Conservation (phyloP, 1,140 invertebrate species). For the Pseudoatta argentina region DNA sequence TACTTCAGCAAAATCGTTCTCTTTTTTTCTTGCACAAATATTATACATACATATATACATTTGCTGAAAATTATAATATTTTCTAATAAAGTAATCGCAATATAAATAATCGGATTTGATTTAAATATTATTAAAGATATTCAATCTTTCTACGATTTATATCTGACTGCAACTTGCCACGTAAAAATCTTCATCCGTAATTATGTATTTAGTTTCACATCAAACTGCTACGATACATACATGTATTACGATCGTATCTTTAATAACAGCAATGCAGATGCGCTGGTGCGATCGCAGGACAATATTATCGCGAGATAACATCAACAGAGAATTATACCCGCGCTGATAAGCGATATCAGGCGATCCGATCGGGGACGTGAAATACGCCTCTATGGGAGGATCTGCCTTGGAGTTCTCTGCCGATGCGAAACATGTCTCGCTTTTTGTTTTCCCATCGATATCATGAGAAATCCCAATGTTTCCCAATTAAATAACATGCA, state of each 20-base stretch:
- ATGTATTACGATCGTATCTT: slow-evolving; percentile 8
- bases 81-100: neutral
- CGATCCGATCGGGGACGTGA: neutral
- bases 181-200: neutral
- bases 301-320: slow-evolving; percentile 48
- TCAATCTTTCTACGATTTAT: neutral
- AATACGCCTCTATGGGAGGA: neutral
- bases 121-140: neutral
- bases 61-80: neutral
- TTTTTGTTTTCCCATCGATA: neutral
- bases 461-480: slow-evolving; percentile 2
- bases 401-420: neutral
- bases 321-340: slow-evolving; percentile 19
- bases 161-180: neutral
- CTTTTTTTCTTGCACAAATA: neutral
- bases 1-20: no score
- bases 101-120: neutral
- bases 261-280: slow-evolving; percentile 28
- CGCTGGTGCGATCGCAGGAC: slow-evolving; percentile 25
- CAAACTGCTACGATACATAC: neutral
- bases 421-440: neutral
- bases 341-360: slow-evolving; percentile 31
- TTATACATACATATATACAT: neutral
- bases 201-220: slow-evolving; percentile 1
- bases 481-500: slow-evolving; percentile 57